Base-by-base conservation (phyloP, 2,888 invertebrate species). In the Frankliniella intonsa region DNA sequence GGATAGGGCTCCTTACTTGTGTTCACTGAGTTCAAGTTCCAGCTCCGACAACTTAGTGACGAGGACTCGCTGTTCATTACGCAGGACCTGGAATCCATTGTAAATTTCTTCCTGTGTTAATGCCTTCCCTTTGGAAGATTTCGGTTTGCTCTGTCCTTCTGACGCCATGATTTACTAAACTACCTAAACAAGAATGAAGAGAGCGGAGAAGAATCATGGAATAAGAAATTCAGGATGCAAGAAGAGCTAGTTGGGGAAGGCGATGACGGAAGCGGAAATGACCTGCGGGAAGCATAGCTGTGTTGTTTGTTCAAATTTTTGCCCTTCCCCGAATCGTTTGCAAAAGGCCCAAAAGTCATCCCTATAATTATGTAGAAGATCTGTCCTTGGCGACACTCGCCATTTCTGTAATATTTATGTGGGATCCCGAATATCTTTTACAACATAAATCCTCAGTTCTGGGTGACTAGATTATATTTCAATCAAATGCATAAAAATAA, bases 11-110 rank as follows among this genome's bases (percentile, higher is more conserved):
- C 88, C 90, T 90, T 90, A 98, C 98, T 95, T 97, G 90, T 98
- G 98, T 89, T 99, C 98, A 88, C 96, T 97, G 84, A 96, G 91
- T 88, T 99, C 98, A 91, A 94, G 92, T 90, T 98, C 97, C 86
- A 98, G 90, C 89, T 98, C 97, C 0, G 95, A 93, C 84, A 98
- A 91, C 91, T 97, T 98, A 85, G 92, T 93, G 50, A 95, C 95
- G 86, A 97, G 89, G 86, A 92, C 92, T 86, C 97, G 91, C 89
- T 98, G 98, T 87, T 98, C 97, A 85, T 92, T 92, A 80, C 98
- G 91, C 82, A 98, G 90, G 83, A 91, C 90, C 89, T 98, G 96
- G 89, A 98, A 98, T 83, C 94, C 95, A 81, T 92, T 91, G 85
- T 97, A 91, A 86, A 98, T 93, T 89, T 96, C 95, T 87, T 97